Evolutionary conservation across 1,140 invertebrate species (phyloP).

Genomic region (Proctacanthus coquilletti): DNA sequence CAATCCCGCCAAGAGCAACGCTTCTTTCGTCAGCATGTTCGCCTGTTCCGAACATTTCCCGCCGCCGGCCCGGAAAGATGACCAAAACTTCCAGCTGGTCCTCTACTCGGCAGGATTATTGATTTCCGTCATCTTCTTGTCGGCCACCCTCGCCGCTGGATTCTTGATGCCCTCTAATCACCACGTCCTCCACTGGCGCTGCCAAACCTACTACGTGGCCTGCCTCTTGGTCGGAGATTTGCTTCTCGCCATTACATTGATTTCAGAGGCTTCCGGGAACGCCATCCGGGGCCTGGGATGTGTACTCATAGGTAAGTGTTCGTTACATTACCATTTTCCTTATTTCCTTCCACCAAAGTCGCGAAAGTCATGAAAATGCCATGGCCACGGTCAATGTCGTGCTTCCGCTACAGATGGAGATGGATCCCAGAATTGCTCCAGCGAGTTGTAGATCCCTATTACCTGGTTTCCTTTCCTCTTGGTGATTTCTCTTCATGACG

Average conservation of each 20-base stretch:
- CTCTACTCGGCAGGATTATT: conserved; percentile 59
- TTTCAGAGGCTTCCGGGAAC: conserved; percentile 32
- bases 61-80: conserved; percentile 14
- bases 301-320: conserved; percentile 45
- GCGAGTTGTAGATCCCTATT: too few species aligned
- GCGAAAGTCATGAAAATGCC: too few species aligned
- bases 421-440: too few species aligned
- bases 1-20: conserved; percentile 34
- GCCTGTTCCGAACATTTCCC: conserved; percentile 35
- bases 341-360: too few species aligned
- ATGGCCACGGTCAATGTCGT: too few species aligned
- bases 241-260: conserved; percentile 55
- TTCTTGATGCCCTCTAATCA: conserved; percentile 61
- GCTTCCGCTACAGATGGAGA: too few species aligned
- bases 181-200: conserved; percentile 70
- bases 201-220: conserved; percentile 66
- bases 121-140: conserved; percentile 59
- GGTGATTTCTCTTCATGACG: too few species aligned
- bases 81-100: conserved; percentile 39
- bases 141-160: conserved; percentile 55
- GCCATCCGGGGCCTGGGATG: conserved; percentile 40
- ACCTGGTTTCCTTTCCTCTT: too few species aligned
- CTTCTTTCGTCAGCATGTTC: conserved; percentile 33
- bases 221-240: conserved; percentile 63
- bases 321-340: background rate